Conservation (phyloP, 2,888 invertebrate genomes). For the Hydriomena furcata region DNA sequence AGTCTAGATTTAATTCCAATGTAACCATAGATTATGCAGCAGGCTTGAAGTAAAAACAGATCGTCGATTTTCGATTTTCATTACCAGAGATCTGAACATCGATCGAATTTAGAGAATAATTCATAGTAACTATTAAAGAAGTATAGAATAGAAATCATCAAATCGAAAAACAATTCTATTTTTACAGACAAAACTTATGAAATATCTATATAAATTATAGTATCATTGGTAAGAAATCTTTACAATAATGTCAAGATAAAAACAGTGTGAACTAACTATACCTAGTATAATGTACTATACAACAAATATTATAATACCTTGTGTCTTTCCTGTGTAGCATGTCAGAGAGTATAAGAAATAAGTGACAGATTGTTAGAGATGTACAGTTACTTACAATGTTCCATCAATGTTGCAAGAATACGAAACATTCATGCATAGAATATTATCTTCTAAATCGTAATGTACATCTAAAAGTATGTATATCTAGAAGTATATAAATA, state of each 20-base stretch:
- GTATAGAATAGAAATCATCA: too few relatives aligned
- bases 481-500: slow-evolving; percentile 43
- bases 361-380: slow-evolving; percentile 33
- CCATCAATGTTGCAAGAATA: slow-evolving; percentile 27
- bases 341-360: slow-evolving; percentile 32
- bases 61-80: too few relatives aligned
- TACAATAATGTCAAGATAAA: background rate
- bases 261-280: slow-evolving; percentile 1
- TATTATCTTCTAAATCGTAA: slow-evolving; percentile 30
- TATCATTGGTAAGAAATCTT: background rate
- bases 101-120: too few relatives aligned
- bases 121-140: too few relatives aligned
- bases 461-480: slow-evolving; percentile 13
- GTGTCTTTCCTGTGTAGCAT: slow-evolving; percentile 38
- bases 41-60: too few relatives aligned
- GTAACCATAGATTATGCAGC: too few relatives aligned
- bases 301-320: slow-evolving; percentile 34
- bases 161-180: too few relatives aligned
- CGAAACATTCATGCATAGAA: slow-evolving; percentile 34
- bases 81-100: too few relatives aligned
- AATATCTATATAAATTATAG: background rate
- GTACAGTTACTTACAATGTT: slow-evolving; percentile 24
- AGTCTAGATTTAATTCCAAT: background rate
- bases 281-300: slow-evolving; percentile 1
- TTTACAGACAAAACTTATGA: background rate